These are phyloP conservation scores for Hybos culiciformis DNA, from an alignment of 2,888 invertebrate species.

Conservation along the genomic window DNA sequence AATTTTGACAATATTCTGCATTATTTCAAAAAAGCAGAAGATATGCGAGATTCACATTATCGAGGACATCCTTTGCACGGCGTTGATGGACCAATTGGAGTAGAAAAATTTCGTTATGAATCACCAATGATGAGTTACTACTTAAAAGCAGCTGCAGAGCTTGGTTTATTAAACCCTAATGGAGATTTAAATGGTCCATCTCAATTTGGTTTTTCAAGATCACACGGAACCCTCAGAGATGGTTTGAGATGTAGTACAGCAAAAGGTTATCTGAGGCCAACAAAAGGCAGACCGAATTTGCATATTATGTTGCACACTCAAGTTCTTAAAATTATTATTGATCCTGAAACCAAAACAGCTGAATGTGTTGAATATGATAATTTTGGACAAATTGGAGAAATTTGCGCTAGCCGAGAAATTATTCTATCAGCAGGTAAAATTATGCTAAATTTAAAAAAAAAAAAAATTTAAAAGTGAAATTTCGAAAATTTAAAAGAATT, in stretches of 20 bases:
- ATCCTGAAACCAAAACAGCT: conserved; percentile 44
- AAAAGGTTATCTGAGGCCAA: conserved; percentile 64
- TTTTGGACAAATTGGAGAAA: conserved; percentile 23
- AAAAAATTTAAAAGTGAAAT: not conserved
- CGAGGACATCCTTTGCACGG: conserved; percentile 50
- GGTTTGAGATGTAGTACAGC: conserved; percentile 73
- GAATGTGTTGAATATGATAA: conserved; percentile 50
- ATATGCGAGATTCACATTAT: conserved; percentile 51
- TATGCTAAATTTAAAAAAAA: too few species aligned
- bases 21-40: conserved; percentile 70
- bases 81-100: conserved; percentile 54
- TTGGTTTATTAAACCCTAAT: conserved; percentile 47
- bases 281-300: conserved; percentile 52
- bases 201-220: conserved; percentile 66
- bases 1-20: conserved; percentile 56
- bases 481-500: conserved; percentile 26
- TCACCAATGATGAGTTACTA: conserved; percentile 58
- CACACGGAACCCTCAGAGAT: conserved; percentile 63
- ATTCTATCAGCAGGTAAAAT: conserved; percentile 79
- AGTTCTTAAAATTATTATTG: conserved; percentile 53
- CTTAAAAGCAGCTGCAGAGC: conserved; percentile 50
- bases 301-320: conserved; percentile 55
- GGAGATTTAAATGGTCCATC: conserved; percentile 61
- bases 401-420: conserved; percentile 58
- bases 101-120: conserved; percentile 57